Evolutionary conservation across 2,113 vertebrate genomes (phyloP).

Genomic region (Gymnorhina tibicen): DNA sequence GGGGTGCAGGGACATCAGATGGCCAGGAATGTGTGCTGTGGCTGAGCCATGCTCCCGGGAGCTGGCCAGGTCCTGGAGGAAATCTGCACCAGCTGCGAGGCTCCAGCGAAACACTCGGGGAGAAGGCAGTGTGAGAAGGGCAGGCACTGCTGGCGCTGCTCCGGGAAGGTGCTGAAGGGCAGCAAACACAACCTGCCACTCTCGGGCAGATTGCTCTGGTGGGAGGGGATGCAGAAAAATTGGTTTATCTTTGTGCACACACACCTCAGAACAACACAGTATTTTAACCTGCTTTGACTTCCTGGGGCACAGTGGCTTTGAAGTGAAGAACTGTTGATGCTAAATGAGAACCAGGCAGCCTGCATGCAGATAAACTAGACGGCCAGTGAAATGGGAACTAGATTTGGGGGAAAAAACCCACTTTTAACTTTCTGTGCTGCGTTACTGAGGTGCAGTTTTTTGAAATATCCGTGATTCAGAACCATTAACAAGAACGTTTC

Average conservation of each 20-base stretch:
- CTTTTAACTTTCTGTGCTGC: not conserved
- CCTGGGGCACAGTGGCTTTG: not conserved
- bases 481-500: not conserved
- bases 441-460: not conserved
- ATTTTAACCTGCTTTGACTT: not conserved
- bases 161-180: not conserved
- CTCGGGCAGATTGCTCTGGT: not conserved
- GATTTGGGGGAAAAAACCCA: not conserved
- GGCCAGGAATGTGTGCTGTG: not conserved
- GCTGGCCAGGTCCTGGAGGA: not conserved
- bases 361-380: not conserved
- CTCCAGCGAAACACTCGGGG: not conserved
- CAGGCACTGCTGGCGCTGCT: not conserved
- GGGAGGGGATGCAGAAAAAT: not conserved
- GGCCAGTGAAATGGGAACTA: not conserved
- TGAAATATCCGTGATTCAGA: not conserved
- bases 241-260: not conserved
- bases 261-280: not conserved
- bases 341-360: not conserved
- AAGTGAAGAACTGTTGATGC: not conserved
- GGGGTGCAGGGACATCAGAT: not conserved
- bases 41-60: not conserved
- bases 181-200: not conserved
- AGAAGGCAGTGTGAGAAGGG: not conserved
- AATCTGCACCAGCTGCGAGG: not conserved